Evolutionary conservation across 1,140 invertebrate species (phyloP).

Genomic region (Sycophila sp.): DNA sequence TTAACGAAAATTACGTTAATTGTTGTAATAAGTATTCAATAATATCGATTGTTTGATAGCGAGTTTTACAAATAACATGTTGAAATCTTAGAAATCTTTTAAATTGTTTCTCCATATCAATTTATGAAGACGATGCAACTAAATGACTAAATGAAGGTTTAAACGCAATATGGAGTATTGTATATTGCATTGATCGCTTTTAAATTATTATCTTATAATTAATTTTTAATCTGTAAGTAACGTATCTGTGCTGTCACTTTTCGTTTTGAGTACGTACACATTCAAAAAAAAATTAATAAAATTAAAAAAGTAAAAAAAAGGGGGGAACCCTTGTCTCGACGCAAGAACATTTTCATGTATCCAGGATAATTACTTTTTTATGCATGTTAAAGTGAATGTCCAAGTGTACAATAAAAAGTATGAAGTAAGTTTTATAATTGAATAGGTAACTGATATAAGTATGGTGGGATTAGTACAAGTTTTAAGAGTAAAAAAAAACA

Average conservation of each 20-base stretch:
- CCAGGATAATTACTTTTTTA: slow-evolving; percentile 6
- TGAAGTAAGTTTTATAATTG: slow-evolving; percentile 38
- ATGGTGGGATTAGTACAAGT: slow-evolving; percentile 35
- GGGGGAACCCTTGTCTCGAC: neutral
- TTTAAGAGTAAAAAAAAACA: slow-evolving; percentile 1
- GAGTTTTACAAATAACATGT: slow-evolving; percentile 21
- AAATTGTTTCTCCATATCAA: slow-evolving; percentile 18
- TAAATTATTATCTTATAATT: slow-evolving; percentile 7
- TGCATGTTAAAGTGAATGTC: slow-evolving; percentile 25
- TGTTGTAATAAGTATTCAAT: slow-evolving; percentile 31
- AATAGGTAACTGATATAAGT: slow-evolving; percentile 28
- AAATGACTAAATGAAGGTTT: slow-evolving; percentile 5
- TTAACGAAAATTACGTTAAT: slow-evolving; percentile 34
- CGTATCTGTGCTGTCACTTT: slow-evolving; percentile 18
- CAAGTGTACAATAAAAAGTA: slow-evolving; percentile 38
- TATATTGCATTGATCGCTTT: slow-evolving; percentile 11
- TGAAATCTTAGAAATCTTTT: slow-evolving; percentile 30
- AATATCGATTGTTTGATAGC: slow-evolving; percentile 31
- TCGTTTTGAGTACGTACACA: slow-evolving; percentile 36
- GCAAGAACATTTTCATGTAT: slow-evolving; percentile 18
- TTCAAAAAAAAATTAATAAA: too few relatives aligned
- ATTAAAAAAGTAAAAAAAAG: too few relatives aligned
- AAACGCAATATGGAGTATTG: slow-evolving; percentile 5
- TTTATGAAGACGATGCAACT: slow-evolving; percentile 28
- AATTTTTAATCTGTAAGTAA: neutral